A percentile compares a stretch with the other conserved stretches of the same genome.
These are phyloP conservation scores for Sminthopsis crassicaudata DNA, from an alignment of 2,113 vertebrate species.

Conservation along the genomic window DNA sequence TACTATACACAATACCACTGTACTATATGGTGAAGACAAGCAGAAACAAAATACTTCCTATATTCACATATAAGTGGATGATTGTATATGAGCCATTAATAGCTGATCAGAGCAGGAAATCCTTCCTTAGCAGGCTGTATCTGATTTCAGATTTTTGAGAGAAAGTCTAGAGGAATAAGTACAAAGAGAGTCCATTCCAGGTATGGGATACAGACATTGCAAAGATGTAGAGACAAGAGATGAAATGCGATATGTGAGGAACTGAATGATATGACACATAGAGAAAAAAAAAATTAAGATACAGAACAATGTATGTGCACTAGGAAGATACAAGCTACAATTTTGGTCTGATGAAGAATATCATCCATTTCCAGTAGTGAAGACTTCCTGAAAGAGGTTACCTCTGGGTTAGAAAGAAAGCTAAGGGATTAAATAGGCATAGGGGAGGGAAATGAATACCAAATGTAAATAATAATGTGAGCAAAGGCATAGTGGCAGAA, in stretches of 20 bases:
- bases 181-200: background rate
- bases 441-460: background rate
- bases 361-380: background rate
- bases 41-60: background rate
- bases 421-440: background rate
- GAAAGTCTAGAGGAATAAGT: background rate
- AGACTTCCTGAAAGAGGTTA: background rate
- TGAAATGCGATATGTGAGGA: background rate
- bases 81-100: background rate
- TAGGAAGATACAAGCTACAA: background rate
- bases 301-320: background rate
- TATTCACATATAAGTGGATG: background rate
- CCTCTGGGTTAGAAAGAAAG: background rate
- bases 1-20: background rate
- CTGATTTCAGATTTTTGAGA: background rate
- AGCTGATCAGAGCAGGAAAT: background rate
- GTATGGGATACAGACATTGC: background rate
- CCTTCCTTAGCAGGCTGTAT: background rate
- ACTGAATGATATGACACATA: background rate
- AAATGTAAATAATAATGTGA: background rate
- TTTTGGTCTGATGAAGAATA: background rate
- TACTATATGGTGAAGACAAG: background rate
- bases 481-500: background rate
- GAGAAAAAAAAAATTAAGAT: background rate
- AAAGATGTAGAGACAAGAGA: background rate